A percentile compares a stretch with the other conserved stretches of the same genome.
These are phyloP conservation scores for Cancer borealis DNA, from an alignment of 2,888 invertebrate species.

Conservation along the genomic window DNA sequence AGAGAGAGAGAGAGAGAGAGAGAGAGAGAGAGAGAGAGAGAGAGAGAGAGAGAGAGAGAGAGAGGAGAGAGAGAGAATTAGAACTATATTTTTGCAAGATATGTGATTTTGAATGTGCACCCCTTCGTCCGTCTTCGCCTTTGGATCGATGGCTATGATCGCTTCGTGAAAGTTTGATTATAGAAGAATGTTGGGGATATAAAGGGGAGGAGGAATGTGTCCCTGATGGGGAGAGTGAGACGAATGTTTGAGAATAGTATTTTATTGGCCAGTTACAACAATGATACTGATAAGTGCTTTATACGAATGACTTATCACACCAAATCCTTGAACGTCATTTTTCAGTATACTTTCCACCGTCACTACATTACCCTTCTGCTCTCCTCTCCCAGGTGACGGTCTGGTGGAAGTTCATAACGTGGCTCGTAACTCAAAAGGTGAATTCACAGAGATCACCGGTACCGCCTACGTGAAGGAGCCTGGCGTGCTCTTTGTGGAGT, in stretches of 20 bases:
- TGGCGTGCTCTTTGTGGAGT: constrained; percentile 53
- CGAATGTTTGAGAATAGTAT: too few species aligned
- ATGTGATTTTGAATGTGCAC: too few species aligned
- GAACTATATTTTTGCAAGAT: background rate
- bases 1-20: constrained; percentile 26
- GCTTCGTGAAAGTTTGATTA: too few species aligned
- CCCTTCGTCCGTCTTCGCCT: too few species aligned
- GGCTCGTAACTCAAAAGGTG: background rate
- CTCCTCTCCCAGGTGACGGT: constrained; percentile 44
- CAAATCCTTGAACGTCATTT: background rate
- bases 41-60: too few species aligned
- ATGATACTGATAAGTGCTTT: too few species aligned
- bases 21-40: constrained; percentile 24
- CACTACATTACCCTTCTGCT: background rate
- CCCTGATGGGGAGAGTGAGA: too few species aligned
- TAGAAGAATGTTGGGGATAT: too few species aligned
- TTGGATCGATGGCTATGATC: too few species aligned
- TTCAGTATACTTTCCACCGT: background rate
- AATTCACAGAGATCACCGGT: constrained; percentile 43
- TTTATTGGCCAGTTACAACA: too few species aligned
- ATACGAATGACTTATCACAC: background rate
- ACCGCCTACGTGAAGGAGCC: constrained; percentile 22
- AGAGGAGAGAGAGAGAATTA: too few species aligned
- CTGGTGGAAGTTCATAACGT: constrained; percentile 64
- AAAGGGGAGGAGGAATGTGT: too few species aligned